Percentiles rank a stretch among this genome's conserved stretches.
These are phyloP conservation scores for Scomber colias DNA, from an alignment of 2,113 vertebrate species.

Conservation along the genomic window DNA sequence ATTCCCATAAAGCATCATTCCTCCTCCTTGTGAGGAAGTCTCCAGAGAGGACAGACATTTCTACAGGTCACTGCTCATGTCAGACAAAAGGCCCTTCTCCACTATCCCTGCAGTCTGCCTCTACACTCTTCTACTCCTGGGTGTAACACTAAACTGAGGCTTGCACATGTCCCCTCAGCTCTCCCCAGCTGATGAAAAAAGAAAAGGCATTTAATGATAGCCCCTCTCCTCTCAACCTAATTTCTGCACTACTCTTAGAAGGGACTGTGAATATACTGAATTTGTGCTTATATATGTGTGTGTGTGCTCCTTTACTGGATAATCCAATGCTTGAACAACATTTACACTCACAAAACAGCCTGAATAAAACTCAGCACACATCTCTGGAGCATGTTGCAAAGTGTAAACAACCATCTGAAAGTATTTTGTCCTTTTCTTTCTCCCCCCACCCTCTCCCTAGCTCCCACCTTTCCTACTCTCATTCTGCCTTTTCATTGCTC, in stretches of 20 bases:
- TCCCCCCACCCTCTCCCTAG: conserved; percentile 50
- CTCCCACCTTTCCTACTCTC: conserved; percentile 44
- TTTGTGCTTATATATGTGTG: not conserved
- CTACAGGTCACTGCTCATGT: conserved; percentile 76
- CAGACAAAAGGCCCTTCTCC: conserved; percentile 62
- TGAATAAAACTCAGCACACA: conserved; percentile 46
- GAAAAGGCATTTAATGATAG: conserved; percentile 59
- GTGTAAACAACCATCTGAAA: conserved; percentile 74
- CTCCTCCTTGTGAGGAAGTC: conserved; percentile 52
- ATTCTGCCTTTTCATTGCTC: conserved; percentile 56
- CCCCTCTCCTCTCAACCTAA: conserved; percentile 54
- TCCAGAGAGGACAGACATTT: conserved; percentile 70
- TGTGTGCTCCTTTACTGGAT: conserved; percentile 21
- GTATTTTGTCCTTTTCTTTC: conserved; percentile 50
- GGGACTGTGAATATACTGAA: conserved; percentile 19
- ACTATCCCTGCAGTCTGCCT: conserved; percentile 9
- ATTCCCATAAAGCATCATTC: conserved; percentile 62
- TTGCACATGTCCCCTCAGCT: conserved; percentile 20
- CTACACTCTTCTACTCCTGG: conserved; percentile 51
- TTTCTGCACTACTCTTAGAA: conserved; percentile 41
- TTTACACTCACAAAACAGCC: conserved; percentile 37
- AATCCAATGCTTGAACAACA: conserved; percentile 32
- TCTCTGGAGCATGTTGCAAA: conserved; percentile 47
- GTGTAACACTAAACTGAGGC: conserved; percentile 76
- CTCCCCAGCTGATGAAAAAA: conserved; percentile 25